These are phyloP conservation scores for Campoletis sonorensis DNA, from an alignment of 1,140 invertebrate genomes.

Conservation along the genomic window DNA sequence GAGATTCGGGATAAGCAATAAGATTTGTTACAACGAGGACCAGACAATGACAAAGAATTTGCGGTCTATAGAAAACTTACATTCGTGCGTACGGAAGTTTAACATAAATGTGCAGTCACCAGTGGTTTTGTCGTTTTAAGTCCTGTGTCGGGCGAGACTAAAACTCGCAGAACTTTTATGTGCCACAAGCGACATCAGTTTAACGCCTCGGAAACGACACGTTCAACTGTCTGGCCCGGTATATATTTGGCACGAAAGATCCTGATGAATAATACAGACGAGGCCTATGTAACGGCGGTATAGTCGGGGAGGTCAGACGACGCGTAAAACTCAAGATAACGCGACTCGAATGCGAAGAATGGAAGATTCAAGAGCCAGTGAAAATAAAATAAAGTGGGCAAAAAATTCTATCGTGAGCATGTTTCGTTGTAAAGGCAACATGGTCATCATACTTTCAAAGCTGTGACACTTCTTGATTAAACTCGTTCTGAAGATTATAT, in stretches of 20 bases:
- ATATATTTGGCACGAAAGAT: constrained; percentile 4
- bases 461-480: not conserved
- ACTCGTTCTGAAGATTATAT: not conserved
- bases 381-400: not conserved
- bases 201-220: constrained; percentile 6
- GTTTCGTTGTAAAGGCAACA: not conserved
- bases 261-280: constrained; percentile 34
- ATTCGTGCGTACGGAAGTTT: not conserved
- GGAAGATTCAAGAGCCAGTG: not conserved
- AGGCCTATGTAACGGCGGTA: not conserved
- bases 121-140: not conserved
- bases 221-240: constrained; percentile 6
- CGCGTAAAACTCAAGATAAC: constrained; percentile 19
- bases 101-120: constrained; percentile 6
- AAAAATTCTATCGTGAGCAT: not conserved
- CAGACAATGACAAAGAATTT: not conserved
- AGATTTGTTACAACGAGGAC: not conserved
- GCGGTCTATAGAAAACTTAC: not conserved
- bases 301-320: not conserved
- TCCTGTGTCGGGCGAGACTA: not conserved
- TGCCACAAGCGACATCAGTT: not conserved
- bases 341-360: constrained; percentile 16
- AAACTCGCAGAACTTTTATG: not conserved
- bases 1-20: not conserved
- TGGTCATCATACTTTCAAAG: not conserved